Conservation (phyloP, 1,140 invertebrate genomes). For the Pentalonia nigronervosa region DNA sequence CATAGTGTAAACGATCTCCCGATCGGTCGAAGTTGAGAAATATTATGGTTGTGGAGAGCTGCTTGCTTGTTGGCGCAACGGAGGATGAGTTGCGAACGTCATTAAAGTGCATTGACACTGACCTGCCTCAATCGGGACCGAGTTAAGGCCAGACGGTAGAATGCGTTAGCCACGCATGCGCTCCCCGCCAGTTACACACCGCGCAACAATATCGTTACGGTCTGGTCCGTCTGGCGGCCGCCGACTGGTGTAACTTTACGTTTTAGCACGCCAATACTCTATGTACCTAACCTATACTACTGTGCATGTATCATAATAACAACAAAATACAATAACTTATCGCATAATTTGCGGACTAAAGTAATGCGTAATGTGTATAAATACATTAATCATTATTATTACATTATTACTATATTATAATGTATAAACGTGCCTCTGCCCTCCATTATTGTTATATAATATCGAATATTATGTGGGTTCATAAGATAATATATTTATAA, state of each 20-base stretch:
- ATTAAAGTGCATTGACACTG: constrained; percentile 57
- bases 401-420: not conserved
- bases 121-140: constrained; percentile 53
- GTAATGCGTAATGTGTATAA: not conserved
- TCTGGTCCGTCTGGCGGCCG: constrained; percentile 1
- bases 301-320: not conserved
- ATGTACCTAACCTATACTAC: not conserved
- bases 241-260: constrained; percentile 20
- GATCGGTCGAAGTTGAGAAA: not conserved
- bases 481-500: too few species aligned
- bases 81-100: constrained; percentile 47
- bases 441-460: not conserved
- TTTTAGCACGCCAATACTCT: not conserved
- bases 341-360: not conserved
- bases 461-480: not conserved
- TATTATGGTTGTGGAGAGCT: not conserved
- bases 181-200: not conserved
- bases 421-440: not conserved
- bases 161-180: constrained; percentile 43
- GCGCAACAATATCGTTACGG: constrained; percentile 49
- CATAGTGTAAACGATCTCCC: not conserved
- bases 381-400: not conserved
- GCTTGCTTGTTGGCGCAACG: not conserved
- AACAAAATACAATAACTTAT: constrained; percentile 11
- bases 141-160: constrained; percentile 55